Conservation (phyloP, 2,797 vertebrate genomes). For the Pyrocephalus nanus region DNA sequence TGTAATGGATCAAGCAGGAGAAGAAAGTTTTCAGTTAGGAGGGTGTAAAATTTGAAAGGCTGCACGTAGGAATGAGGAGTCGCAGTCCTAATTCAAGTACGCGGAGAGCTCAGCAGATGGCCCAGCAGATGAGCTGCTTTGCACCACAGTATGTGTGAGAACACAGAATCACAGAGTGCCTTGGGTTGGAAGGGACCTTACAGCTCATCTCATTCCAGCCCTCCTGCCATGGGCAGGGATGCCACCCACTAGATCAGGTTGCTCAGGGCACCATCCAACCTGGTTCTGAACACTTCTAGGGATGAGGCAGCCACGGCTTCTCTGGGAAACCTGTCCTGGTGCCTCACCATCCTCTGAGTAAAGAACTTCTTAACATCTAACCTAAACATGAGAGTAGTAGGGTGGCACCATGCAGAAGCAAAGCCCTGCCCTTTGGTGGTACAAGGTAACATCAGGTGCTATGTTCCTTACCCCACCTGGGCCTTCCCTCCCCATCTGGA, state of each 20-base stretch:
- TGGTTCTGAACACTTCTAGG: background rate
- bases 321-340: background rate
- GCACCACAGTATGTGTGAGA: background rate
- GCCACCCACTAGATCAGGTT: background rate
- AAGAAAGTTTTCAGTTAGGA: conserved; percentile 15
- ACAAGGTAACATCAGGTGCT: background rate
- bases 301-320: background rate
- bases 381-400: background rate
- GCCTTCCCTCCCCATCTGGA: background rate
- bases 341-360: background rate
- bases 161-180: background rate
- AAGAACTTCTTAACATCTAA: background rate
- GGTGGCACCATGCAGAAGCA: background rate
- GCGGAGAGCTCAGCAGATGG: conserved; percentile 29
- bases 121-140: conserved; percentile 50
- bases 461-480: background rate
- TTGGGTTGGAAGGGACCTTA: background rate
- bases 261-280: background rate
- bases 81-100: background rate
- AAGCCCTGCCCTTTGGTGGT: background rate
- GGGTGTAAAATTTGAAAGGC: conserved; percentile 15
- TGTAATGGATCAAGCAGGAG: conserved; percentile 1
- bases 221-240: background rate
- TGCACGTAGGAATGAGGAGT: background rate
- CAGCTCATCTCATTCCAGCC: background rate